phyloP scores from a whole-genome alignment of 2,113 vertebrate species.

The Siniperca chuatsi region DNA sequence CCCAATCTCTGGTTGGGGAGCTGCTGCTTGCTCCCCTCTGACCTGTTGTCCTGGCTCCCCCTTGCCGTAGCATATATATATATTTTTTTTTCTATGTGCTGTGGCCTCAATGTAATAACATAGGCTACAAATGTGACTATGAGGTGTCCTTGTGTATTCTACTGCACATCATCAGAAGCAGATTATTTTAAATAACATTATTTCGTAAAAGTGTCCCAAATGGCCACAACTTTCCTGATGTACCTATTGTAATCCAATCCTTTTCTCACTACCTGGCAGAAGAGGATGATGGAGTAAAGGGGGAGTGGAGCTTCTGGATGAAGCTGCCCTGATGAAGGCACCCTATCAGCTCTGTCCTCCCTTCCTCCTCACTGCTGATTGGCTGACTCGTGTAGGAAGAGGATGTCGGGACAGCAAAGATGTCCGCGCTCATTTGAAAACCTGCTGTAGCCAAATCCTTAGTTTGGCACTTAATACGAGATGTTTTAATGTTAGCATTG shows the following conservation, averaged over 20 bases:
- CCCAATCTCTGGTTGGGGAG: no score
- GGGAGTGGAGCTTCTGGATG: not conserved
- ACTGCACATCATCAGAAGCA: not conserved
- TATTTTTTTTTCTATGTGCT: no score
- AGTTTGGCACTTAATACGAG: constrained; percentile 17
- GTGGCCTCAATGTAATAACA: no score
- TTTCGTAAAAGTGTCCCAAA: not conserved
- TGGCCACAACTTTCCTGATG: not conserved
- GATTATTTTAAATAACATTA: no score
- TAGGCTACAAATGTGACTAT: no score
- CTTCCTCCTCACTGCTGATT: constrained; percentile 68
- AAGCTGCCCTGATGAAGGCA: not conserved
- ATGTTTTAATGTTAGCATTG: constrained; percentile 55
- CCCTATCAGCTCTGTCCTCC: constrained; percentile 7
- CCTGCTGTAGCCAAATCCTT: constrained; percentile 12
- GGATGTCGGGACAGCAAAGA: constrained; percentile 88
- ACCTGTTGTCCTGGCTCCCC: no score
- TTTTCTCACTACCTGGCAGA: not conserved
- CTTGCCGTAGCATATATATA: no score
- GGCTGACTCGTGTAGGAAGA: constrained; percentile 70
- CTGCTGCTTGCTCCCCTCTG: no score
- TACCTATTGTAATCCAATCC: not conserved
- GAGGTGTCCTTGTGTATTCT: not conserved
- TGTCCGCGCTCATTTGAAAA: constrained; percentile 91
- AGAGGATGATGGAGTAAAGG: not conserved